phyloP scores from a whole-genome alignment of 2,113 vertebrate genomes.

The Silurus asotus region DNA sequence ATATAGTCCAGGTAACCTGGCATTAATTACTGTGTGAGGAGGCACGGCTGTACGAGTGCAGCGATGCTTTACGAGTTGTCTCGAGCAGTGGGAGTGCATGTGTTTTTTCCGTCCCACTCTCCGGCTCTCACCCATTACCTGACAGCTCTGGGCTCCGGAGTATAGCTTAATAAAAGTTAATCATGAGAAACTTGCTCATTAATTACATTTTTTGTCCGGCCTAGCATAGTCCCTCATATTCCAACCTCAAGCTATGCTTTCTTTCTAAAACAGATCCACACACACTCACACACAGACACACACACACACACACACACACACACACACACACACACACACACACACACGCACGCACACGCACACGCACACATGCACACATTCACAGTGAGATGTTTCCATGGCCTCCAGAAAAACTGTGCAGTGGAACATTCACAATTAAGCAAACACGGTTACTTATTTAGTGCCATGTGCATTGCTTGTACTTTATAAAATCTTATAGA shows the following conservation, averaged over 20 bases:
- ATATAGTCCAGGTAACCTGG: conserved; percentile 43
- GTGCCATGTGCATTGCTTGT: conserved; percentile 41
- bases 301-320: conserved; percentile 23
- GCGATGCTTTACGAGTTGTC: conserved; percentile 44
- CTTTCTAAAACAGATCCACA: conserved; percentile 28
- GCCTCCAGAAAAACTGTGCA: conserved; percentile 32
- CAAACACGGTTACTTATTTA: conserved; percentile 47
- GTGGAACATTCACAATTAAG: conserved; percentile 53
- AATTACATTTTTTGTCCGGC: conserved; percentile 72
- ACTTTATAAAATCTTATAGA: conserved; percentile 42
- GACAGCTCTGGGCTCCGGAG: conserved; percentile 71
- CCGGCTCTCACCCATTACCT: conserved; percentile 69
- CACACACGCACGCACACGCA: background rate
- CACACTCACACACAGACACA: conserved; percentile 32
- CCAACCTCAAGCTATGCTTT: conserved; percentile 7
- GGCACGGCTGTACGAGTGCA: conserved; percentile 32
- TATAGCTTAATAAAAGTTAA: conserved; percentile 79
- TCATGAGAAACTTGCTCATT: conserved; percentile 80
- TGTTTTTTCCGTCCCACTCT: conserved; percentile 35
- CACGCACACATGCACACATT: background rate
- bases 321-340: conserved; percentile 26
- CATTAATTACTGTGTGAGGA: conserved; percentile 45
- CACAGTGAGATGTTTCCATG: conserved; percentile 46
- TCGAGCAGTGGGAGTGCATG: conserved; percentile 30
- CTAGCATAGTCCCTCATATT: conserved; percentile 52